These are phyloP conservation scores for Enteromius viviparus DNA, from an alignment of 2,797 vertebrate species.

Conservation along the genomic window DNA sequence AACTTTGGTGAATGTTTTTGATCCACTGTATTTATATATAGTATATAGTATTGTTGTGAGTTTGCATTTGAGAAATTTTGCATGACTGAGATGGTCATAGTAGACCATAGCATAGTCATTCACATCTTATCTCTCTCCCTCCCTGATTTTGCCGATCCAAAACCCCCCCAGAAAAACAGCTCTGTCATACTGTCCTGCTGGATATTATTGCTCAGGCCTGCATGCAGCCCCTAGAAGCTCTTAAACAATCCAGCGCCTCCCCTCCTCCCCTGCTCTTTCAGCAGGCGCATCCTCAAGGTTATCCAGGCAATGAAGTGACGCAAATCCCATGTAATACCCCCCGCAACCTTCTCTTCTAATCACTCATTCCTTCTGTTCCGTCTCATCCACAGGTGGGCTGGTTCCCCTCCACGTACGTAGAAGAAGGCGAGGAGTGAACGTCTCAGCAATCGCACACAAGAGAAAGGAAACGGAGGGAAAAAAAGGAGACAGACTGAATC, in stretches of 20 bases:
- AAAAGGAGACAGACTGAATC: constrained; percentile 1
- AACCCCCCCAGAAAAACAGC: not conserved
- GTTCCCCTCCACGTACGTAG: constrained; percentile 98
- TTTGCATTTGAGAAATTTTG: not conserved
- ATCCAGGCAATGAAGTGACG: not conserved
- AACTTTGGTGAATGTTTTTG: no score
- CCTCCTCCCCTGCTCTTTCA: not conserved
- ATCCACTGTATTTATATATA: no score
- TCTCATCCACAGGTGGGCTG: constrained; percentile 87
- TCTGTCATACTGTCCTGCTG: not conserved
- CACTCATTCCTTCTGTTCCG: constrained; percentile 23
- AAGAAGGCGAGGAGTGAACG: constrained; percentile 88
- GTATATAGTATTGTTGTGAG: not conserved
- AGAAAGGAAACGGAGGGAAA: constrained; percentile 1
- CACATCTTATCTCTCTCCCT: constrained; percentile 16
- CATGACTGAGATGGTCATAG: not conserved
- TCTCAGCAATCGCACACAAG: not conserved
- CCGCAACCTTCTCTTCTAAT: constrained; percentile 19
- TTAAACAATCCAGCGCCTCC: not conserved
- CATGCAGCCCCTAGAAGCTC: not conserved
- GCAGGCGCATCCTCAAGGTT: constrained; percentile 37
- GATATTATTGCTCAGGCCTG: not conserved
- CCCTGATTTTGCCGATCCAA: not conserved
- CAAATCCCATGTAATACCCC: not conserved
- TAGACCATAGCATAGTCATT: not conserved